Base-by-base conservation (phyloP, 2,888 invertebrate species). In the Callosobruchus maculatus region DNA sequence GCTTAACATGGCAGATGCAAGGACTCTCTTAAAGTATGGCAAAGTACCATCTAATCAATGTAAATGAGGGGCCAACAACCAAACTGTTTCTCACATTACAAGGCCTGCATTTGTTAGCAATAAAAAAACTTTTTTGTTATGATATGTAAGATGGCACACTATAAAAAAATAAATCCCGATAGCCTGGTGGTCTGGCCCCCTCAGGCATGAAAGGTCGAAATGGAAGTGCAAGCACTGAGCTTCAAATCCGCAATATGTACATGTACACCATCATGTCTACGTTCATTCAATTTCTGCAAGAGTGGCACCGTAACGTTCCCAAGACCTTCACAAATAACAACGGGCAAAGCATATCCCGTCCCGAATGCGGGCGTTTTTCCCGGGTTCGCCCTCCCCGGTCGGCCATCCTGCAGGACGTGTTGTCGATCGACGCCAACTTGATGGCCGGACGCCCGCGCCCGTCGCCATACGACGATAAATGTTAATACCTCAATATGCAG, bases 401-500 rank as follows among this genome's bases (percentile, higher is more conserved):
- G 49, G 49, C 49, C 49, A 49, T 49, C 49, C 49, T 49, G 49
- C 49, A 49, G 49, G 49, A 49, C 49, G 49, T 49, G 49, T 49
- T 49, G 49, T 49, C 49, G 72, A 49, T 49, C 49, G 49, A 49
- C 49, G 49, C 13, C 49, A 77, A 75, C 76, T 78, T 78, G 78
- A 78, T 80, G 80, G 80, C 74, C 80, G 81, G 80, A 81, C 79
- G 81, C 82, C 81, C 86, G 85, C 79, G 81, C 82, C 81, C 86
- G 85, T 49, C 49, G 49, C 49, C 49, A 18, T 49, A 49, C 49
- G 49, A 68, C 68, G 22, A 86, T 86, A 86, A 86, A 86, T 86
- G 86, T 86, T 86, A 86, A 86, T 86, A 85, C 85, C 85, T 84
- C 86, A 86, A 86, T 86, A 86, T 86, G 86, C 86, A 86, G 85